Evolutionary conservation across 2,797 vertebrate genomes (phyloP), one percentile per base, ranked within the genome.

Genomic region (Sebastes matsubarae): DNA sequence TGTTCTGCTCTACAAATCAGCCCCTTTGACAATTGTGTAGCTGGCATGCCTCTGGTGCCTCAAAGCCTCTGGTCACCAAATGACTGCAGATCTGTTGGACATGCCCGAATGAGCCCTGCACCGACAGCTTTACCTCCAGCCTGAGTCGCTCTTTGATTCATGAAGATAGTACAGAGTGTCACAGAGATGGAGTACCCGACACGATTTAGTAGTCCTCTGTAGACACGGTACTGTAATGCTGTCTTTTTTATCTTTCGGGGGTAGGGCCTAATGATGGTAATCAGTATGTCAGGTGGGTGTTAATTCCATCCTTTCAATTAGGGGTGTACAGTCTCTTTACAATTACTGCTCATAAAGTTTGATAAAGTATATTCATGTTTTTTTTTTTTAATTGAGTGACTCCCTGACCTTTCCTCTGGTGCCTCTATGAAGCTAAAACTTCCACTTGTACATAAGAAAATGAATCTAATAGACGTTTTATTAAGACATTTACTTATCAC

Each of bases 111-210:
- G 61, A 70, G 74, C 68, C 60, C 70, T 64, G 69, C 59, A 57
- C 70, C 14, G 11, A 68, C 73, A 54, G 83, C 60, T 83, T 77
- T 29, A 75, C 46, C 72, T 77, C 59, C 10, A 4, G 52, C 24
- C 79, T 22, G 77, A 67, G 54, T 66, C 68, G 6, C 30, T 46
- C 83, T 73, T 54, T 80, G 76, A 83, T 79, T 80, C 70, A 70
- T 64, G 67, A 82, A 42, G 68, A 68, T 61, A 25, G 32, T 58
- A 24, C n/a, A 11, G 4, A 16, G 61, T 34, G 61, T 32, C 30
- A 42, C 54, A 22, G 68, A 50, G 71, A 52, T 6, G 4, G 42
- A 57, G 46, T 25, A 5, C 36, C 8, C 22, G 14, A 16, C 14
- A 30, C 30, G 42, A 59, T 25, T 72, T 14, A 30, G 46, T 6